phyloP scores from a whole-genome alignment of 1,140 invertebrate genomes.

The Anastatus disparis region DNA sequence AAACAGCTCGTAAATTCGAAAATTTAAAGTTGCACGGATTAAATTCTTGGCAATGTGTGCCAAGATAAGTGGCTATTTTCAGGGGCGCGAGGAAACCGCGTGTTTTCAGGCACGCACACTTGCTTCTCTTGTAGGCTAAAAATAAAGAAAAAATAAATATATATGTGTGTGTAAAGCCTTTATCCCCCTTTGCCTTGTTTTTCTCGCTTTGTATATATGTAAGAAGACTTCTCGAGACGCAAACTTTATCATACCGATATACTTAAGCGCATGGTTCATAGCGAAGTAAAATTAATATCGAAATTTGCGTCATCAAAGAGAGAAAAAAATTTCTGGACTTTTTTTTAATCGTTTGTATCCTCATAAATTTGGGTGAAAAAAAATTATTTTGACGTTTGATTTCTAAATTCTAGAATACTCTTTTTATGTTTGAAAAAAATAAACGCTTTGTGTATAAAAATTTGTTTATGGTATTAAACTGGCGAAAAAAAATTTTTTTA shows the following conservation, averaged over 20 bases:
- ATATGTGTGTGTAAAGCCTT: no score
- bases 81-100: background rate
- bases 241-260: background rate
- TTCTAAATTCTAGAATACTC: no score
- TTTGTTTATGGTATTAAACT: no score
- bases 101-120: background rate
- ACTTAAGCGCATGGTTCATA: no score
- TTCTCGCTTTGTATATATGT: background rate
- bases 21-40: background rate
- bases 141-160: no score
- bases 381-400: no score
- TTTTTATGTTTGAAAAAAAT: no score
- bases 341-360: no score
- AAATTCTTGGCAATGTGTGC: constrained; percentile 1
- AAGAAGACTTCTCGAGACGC: background rate
- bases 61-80: constrained; percentile 6
- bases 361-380: no score
- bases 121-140: constrained; percentile 4
- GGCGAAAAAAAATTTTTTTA: no score
- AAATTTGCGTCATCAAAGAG: constrained; percentile 7
- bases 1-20: background rate
- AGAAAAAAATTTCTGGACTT: no score
- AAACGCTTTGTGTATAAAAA: no score
- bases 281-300: constrained; percentile 1
- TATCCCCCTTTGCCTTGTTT: background rate